Base-by-base conservation (phyloP, 1,140 invertebrate genomes). In the Papilio xuthus region DNA sequence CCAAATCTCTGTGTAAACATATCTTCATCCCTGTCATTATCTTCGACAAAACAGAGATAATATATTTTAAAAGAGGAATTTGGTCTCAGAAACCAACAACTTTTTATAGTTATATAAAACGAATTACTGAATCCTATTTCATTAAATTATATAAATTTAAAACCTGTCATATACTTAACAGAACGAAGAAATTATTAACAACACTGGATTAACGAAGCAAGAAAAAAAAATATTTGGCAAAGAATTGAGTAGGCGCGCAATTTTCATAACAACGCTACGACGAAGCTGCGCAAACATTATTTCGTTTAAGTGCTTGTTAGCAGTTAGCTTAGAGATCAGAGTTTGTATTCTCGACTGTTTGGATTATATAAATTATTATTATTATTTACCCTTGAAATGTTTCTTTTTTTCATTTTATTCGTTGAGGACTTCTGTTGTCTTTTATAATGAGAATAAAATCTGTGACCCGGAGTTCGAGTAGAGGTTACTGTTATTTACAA, bases 161-260 rank as follows among this genome's bases (percentile, higher is more conserved):
- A 10, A 44, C 9, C 42, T 10, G 42, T 44, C 9, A 12, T 6
- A 10, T 44, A 63, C 23, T 28, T 20, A 26, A 28, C 20, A 63
- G 4, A 63, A 12, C 0, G 10, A 63, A 50, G 15, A 50, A 50
- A 18, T 50, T 63, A 63, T 63, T 63, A 26, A 20, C 12, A 63
- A 63, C 0, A 12, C 12, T 67, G 28, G 26, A 7, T 26, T 67
- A 67, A 67, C 23, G 60, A 67, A 32, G 60, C 60, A 67, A 53
- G 50, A 67, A 67, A 67, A 67, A 67, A 56, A 67, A 67, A 63
- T 67, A 67, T 67, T 67, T 67, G 60, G 23, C 60, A 28, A 67
- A 67, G 60, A 67, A 32, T 67, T 67, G 23, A 67, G 60, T 67
- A 67, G 60, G 26, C 60, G 26, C 60, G 60, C 60, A 67, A 67